phyloP scores from a whole-genome alignment of 23 tunicate species.

The Trididemnum nubilum region DNA sequence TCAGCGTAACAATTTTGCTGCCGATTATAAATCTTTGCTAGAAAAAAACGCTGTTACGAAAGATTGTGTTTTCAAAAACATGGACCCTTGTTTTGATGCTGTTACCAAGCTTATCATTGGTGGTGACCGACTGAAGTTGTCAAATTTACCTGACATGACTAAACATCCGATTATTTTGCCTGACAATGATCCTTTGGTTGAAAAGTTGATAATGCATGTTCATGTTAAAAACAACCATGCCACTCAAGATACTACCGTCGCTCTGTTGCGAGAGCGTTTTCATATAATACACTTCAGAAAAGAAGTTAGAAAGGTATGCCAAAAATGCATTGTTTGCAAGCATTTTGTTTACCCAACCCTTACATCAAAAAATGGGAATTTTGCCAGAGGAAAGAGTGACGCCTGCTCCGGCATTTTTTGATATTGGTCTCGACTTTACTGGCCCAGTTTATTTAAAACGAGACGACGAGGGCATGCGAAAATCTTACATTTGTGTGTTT shows the following conservation, averaged over 20 bases:
- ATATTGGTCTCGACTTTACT: slow-evolving; percentile 5
- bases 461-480: background rate
- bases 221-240: background rate
- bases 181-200: background rate
- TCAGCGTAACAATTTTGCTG: too few relatives aligned
- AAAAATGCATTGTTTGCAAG: slow-evolving; percentile 2
- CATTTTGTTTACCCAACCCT: slow-evolving; percentile 3
- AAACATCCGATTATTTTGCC: slow-evolving; percentile 18
- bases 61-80: background rate
- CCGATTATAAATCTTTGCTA: too few relatives aligned
- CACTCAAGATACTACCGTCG: slow-evolving; percentile 1
- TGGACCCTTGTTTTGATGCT: slow-evolving; percentile 13
- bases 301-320: background rate
- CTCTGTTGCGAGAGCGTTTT: background rate
- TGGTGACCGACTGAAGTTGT: slow-evolving; percentile 10
- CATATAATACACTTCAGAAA: slow-evolving; percentile 5
- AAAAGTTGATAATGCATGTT: background rate
- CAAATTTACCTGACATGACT: background rate
- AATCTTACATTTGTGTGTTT: slow-evolving; percentile 10
- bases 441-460: slow-evolving; percentile 11
- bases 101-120: background rate
- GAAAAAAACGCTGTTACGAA: background rate
- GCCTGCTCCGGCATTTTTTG: background rate
- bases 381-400: background rate
- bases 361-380: slow-evolving; percentile 15